Base-by-base conservation (phyloP, 35 echinoderm and acorn worm genomes). In the Apostichopus parvimensis region DNA sequence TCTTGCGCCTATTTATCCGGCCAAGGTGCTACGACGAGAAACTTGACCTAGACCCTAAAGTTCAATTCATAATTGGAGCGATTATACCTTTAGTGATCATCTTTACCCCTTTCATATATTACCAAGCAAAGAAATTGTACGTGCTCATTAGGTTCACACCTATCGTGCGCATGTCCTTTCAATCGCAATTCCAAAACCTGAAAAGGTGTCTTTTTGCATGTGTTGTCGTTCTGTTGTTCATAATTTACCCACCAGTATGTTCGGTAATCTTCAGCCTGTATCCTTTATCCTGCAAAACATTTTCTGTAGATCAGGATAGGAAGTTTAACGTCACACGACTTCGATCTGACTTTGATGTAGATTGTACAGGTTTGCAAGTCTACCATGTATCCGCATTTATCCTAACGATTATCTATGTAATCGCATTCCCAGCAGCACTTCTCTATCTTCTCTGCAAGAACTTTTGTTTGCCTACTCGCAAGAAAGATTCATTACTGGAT, bases 241-340 rank as follows among this genome's bases (percentile, higher is more conserved):
- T 93, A 3, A 89, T 79, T 1, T 93, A 93, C 76, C 86, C 86
- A 26, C 77, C 85, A 53, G 23, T 89, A 5, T 93, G 84, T 45
- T 58, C 53, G 9, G 92, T 93, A 5, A 90, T 93, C 10, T 89
- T 93, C 11, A 79, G 71, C 4, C 34, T 93, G 13, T 75, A 87
- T 8, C 92, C 92, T 8, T 6, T 21, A 1, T 45, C 81, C 15
- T 93, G 92, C 70, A 54, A 87, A 22, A 59, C 70, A 55, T 93
- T 93, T 75, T 87, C 34, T 20, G 14, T 93, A 14, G 68, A 87
- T 53, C 18, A 87, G 2, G 10, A 87, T 34, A 26, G 17, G 17
- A 87, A 12, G 7, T 57, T n/a, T 18, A 66, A 11, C 11, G 56
- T 92, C 25, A 73, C 58, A 12, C 57, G 79, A 6, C 24, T 93